Evolutionary conservation across 2,888 invertebrate species (phyloP), one percentile per base, ranked within the genome.

Genomic region (Tuta absoluta): DNA sequence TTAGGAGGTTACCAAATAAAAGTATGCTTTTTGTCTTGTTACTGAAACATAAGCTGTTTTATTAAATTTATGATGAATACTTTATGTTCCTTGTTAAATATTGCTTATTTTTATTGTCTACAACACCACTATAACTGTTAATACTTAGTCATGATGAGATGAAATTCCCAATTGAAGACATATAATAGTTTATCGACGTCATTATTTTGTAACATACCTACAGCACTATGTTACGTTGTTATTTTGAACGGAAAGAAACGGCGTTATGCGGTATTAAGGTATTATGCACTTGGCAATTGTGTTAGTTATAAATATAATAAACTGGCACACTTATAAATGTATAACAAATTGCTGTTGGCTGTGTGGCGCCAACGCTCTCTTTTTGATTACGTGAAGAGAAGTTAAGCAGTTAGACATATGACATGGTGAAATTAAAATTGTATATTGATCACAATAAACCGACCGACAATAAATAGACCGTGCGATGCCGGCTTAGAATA

Each of bases 211-310:
- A 1, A 14, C 12, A 38, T 3, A 17, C n/a, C 3, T 8, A 45
- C 45, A 45, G 8, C 45, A 45, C 45, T 45, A 45, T 45, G 17
- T 45, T 45, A 45, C 17, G 45, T 17, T 45, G 45, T 45, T 45
- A 45, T 49, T 53, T 53, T 23, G 51, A 23, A 23, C 14, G 23
- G 23, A 53, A 53, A 53, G 12, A 53, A 14, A 53, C 21, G 51
- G 11, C 24, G 23, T 24, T 56, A 56, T 33, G 51, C 7, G 11
- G 51, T 56, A 33, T 56, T 56, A 28, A n/a, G 33, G 33, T 33
- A 56, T 12, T 12, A 33, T n/a, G n/a, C n/a, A n/a, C n/a, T n/a
- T n/a, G n/a, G n/a, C 56, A 56, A 56, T 56, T 56, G 56, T 56
- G 56, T 33, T 33, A 56, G 33, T 56, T 33, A 56, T 23, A 56